Percentiles rank a stretch among this genome's conserved stretches.
Evolutionary conservation across 1,140 invertebrate genomes (phyloP).

Genomic region (Alviniconcha marisindica): DNA sequence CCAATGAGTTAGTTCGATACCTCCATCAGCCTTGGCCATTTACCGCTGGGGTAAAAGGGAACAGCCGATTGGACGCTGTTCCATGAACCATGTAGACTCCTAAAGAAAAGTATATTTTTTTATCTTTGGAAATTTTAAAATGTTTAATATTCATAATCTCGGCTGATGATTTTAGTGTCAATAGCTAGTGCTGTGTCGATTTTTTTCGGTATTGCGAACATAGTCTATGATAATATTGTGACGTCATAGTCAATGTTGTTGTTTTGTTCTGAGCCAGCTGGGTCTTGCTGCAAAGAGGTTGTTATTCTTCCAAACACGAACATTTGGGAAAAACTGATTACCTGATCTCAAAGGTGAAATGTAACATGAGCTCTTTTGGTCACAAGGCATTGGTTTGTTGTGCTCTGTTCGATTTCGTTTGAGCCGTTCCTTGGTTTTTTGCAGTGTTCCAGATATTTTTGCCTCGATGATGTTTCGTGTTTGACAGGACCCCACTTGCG

Average conservation of each 20-base stretch:
- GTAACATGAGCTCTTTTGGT: too few relatives aligned
- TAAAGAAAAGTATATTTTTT: not conserved
- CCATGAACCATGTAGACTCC: not conserved
- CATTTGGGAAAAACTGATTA: too few relatives aligned
- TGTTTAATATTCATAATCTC: too few relatives aligned
- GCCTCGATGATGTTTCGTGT: too few relatives aligned
- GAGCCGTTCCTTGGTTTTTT: too few relatives aligned
- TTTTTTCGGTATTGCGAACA: not conserved
- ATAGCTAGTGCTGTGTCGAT: not conserved
- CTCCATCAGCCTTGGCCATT: conserved; percentile 16
- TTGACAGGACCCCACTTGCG: too few relatives aligned
- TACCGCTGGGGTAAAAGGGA: conserved; percentile 4
- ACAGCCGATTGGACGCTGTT: not conserved
- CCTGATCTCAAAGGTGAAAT: too few relatives aligned
- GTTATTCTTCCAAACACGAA: not conserved
- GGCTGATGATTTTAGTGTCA: too few relatives aligned
- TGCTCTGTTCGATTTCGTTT: too few relatives aligned
- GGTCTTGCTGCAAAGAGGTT: not conserved
- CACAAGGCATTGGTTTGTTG: too few relatives aligned
- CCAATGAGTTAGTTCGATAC: conserved; percentile 19
- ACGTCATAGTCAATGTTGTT: conserved; percentile 32
- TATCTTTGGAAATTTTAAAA: not conserved
- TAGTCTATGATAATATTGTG: conserved; percentile 23
- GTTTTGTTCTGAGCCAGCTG: conserved; percentile 26
- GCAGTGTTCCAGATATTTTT: too few relatives aligned